Percentiles rank a stretch among this genome's conserved stretches.
Conservation (phyloP, 1,140 invertebrate genomes). For the Meloidogyne exigua region DNA sequence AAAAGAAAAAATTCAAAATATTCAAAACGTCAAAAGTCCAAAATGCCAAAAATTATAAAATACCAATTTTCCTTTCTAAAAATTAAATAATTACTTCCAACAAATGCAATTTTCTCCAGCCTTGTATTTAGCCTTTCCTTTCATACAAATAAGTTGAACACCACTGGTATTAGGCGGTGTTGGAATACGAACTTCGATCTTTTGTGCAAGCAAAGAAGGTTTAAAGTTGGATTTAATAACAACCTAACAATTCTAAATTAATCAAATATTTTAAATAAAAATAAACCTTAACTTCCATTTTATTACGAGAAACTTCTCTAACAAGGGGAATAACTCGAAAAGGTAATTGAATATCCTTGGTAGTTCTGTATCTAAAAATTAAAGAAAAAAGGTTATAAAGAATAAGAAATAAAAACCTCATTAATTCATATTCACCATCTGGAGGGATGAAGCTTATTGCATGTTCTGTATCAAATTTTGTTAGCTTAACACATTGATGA, state of each 20-base stretch:
- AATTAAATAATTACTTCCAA: slow-evolving; percentile 79
- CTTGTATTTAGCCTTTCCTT: slow-evolving; percentile 99
- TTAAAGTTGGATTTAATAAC: slow-evolving; percentile 99
- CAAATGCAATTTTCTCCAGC: slow-evolving; percentile 99
- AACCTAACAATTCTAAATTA: neutral
- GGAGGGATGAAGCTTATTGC: slow-evolving; percentile 99
- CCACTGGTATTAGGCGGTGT: slow-evolving; percentile 97
- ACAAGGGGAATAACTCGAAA: slow-evolving; percentile 98
- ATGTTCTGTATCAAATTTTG: slow-evolving; percentile 99
- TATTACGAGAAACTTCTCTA: slow-evolving; percentile 91
- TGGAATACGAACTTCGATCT: slow-evolving; percentile 95
- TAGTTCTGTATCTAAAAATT: slow-evolving; percentile 79
- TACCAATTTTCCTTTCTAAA: no score
- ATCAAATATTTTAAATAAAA: neutral
- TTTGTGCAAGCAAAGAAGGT: slow-evolving; percentile 92
- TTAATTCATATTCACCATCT: slow-evolving; percentile 98
- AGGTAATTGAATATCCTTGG: slow-evolving; percentile 98
- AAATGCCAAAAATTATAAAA: neutral
- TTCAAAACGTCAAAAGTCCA: neutral
- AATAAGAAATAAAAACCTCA: slow-evolving; percentile 73
- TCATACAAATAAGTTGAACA: slow-evolving; percentile 96
- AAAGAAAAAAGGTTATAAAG: neutral
- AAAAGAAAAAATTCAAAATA: no score
- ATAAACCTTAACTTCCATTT: slow-evolving; percentile 96
- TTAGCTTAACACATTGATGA: slow-evolving; percentile 98